Base-by-base conservation (phyloP, 2,888 invertebrate genomes). In the Meandrusa payeni region DNA sequence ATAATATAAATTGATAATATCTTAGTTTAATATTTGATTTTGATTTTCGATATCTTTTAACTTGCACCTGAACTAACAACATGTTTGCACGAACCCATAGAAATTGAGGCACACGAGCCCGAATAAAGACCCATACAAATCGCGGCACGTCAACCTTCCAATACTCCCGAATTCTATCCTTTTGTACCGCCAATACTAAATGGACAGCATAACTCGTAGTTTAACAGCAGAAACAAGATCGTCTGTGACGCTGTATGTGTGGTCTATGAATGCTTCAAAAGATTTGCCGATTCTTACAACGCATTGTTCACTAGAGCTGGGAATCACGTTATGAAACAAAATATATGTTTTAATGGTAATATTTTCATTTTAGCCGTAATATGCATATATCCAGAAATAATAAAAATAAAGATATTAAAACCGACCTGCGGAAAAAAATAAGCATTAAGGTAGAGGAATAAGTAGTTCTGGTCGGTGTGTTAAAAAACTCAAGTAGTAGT, bases 41-140 rank as follows among this genome's bases (percentile, higher is more conserved):
- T 15, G n/a, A 7, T 28, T 5, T 12, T 12, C 6, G 11, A 33
- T 80, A 69, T 76, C 69, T 70, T 66, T 60, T 54, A 57, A 50
- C 62, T 55, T 51, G 59, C 85, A 87, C 85, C 86, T 87, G 85
- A 85, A 62, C 71, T 61, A 86, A 87, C 73, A 85, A 31, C 47
- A 52, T 44, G 45, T 60, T 51, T 48, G 51, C 51, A 50, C 44
- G 38, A 41, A 15, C 23, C 17, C 33, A 22, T 36, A 19, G 29
- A 31, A 31, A 26, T 42, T 20, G 11, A 19, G 20, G 17, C 10
- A 17, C 9, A 23, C 5, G 10, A 5, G 2, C 5, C 39, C 12
- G 15, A 38, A 23, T 12, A 28, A 12, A 6, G 17, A 19, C 17
- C n/a, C 11, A 2, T 36, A 24, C 17, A 37, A 27, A 17, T 33